Percentiles rank a stretch among this genome's conserved stretches.
Conservation (phyloP, 2,797 vertebrate genomes). For the Craterocephalus amniculus region DNA sequence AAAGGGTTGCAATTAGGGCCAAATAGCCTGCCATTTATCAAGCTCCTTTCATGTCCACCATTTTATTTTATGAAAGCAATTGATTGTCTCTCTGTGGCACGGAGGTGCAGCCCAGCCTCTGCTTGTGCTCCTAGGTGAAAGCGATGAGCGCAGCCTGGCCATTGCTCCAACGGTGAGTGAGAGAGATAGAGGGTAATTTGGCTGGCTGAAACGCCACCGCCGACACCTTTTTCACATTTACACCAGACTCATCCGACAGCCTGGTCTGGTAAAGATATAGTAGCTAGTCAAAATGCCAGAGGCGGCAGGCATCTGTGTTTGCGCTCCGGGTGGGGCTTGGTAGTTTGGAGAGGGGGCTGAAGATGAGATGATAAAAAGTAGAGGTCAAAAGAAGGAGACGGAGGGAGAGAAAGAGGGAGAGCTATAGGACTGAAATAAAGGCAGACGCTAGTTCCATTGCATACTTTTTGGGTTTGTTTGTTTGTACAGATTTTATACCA, state of each 20-base stretch:
- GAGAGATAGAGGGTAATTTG: constrained; percentile 60
- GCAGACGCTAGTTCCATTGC: neutral
- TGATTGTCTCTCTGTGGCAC: constrained; percentile 71
- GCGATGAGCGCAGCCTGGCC: constrained; percentile 54
- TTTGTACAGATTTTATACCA: constrained; percentile 52
- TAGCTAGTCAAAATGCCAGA: constrained; percentile 64
- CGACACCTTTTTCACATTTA: constrained; percentile 64
- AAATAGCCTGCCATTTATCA: constrained; percentile 79
- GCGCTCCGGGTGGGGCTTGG: constrained; percentile 48
- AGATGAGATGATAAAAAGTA: constrained; percentile 35
- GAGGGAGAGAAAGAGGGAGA: constrained; percentile 11
- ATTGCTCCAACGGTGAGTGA: constrained; percentile 47
- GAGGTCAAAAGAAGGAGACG: constrained; percentile 59
- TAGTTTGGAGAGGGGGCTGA: constrained; percentile 38
- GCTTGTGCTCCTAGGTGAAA: constrained; percentile 58
- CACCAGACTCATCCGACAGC: constrained; percentile 66
- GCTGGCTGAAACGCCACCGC: constrained; percentile 59
- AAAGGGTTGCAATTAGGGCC: constrained; percentile 79
- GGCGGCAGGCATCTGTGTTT: constrained; percentile 61
- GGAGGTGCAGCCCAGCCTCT: constrained; percentile 56
- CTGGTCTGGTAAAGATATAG: constrained; percentile 55
- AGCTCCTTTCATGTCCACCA: constrained; percentile 76
- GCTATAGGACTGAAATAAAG: constrained; percentile 8
- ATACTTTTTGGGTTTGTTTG: constrained; percentile 32
- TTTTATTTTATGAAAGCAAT: constrained; percentile 81